Evolutionary conservation across 2,888 invertebrate genomes (phyloP).

Genomic region (Neocrepidodera transversa): DNA sequence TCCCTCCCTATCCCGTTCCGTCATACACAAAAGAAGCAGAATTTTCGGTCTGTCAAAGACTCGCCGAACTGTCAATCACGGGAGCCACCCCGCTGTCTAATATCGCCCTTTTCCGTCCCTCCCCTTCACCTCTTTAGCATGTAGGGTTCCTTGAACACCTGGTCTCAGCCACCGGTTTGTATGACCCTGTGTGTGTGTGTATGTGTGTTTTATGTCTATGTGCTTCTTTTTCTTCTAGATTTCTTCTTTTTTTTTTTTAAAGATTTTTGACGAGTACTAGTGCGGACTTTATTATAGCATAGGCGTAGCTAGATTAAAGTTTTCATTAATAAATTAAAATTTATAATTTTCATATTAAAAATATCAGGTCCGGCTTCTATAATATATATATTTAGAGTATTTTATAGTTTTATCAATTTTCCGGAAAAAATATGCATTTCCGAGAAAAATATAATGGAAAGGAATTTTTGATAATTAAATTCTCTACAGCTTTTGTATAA

Average conservation of each 20-base stretch:
- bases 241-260: neutral
- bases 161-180: conserved; percentile 26
- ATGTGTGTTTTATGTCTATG: conserved; percentile 14
- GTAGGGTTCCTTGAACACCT: conserved; percentile 35
- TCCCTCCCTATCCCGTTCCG: neutral
- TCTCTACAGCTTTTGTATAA: no score
- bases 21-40: conserved; percentile 25
- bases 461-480: no score
- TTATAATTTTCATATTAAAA: no score
- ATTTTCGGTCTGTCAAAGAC: conserved; percentile 32
- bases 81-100: conserved; percentile 55
- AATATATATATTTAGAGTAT: no score
- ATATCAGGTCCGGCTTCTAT: no score
- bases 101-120: conserved; percentile 41
- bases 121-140: conserved; percentile 44
- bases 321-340: no score
- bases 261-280: neutral
- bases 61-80: conserved; percentile 54
- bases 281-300: neutral
- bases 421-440: no score
- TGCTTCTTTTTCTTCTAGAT: conserved; percentile 5
- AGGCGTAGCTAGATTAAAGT: neutral
- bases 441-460: no score
- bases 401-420: no score
- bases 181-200: conserved; percentile 13